Percentiles rank a stretch among this genome's conserved stretches.
Conservation (phyloP, 2,113 vertebrate species). For the Psammodynastes pulverulentus region DNA sequence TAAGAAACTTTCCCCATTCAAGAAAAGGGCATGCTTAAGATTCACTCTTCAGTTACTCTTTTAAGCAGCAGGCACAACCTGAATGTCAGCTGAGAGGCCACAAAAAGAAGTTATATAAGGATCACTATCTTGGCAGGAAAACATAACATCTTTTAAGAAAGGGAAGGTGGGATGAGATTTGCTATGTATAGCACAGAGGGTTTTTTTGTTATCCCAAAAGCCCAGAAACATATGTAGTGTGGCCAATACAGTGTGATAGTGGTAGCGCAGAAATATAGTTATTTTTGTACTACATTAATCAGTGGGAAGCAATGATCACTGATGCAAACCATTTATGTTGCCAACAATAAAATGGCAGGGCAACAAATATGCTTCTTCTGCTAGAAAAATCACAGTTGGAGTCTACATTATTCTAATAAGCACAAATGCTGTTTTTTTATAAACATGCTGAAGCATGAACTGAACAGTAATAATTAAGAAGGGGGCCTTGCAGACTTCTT, state of each 20-base stretch:
- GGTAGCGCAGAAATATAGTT: not conserved
- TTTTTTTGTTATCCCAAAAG: not conserved
- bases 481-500: slow-evolving; percentile 58
- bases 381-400: not conserved
- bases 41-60: not conserved
- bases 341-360: not conserved
- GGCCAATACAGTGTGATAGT: not conserved
- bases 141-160: not conserved
- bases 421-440: not conserved
- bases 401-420: not conserved
- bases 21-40: not conserved
- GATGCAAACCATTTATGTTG: not conserved
- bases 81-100: not conserved
- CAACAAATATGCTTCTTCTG: not conserved
- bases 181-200: not conserved
- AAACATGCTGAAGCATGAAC: not conserved
- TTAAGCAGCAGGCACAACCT: not conserved
- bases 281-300: not conserved
- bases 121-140: not conserved
- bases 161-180: not conserved
- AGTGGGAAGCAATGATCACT: not conserved
- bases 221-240: not conserved
- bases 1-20: not conserved
- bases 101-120: not conserved
- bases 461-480: not conserved